Base-by-base conservation (phyloP, 2,888 invertebrate species). In the Coenonympha arcania region DNA sequence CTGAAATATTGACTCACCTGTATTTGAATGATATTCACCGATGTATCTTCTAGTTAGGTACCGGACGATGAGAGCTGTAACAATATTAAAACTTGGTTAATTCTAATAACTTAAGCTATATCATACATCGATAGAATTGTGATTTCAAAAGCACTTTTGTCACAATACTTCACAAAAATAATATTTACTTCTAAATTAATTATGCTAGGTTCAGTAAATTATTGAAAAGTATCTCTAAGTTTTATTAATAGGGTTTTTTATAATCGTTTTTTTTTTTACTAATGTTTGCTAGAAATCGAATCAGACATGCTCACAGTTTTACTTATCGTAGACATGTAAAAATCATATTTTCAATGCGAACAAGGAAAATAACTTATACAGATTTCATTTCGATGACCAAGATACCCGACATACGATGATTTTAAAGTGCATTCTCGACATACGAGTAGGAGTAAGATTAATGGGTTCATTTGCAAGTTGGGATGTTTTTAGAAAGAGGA, bases 21-120 rank as follows among this genome's bases (percentile, higher is more conserved):
- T 92, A 68, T 92, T 92, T 64, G 93, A 93, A 67, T 92, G 90
- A 76, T 93, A 93, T 88, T 93, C 93, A 54, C 93, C 93, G 55
- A 93, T 93, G 76, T 90, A 93, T 65, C 93, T 85, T 68, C 91
- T 89, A 3, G 93, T 93, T 58, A 93, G 78, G 73, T 93, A 93
- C 58, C 93, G 88, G 2, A 93, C 93, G 50, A 93, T 93, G 46
- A 93, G 82, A 60, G 93, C 93, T 93, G 82, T 61, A 82, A 80
- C 76, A 79, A 79, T 63, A 61, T 45, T 54, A 55, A 48, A 44
- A 24, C 34, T 33, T 53, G 36, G 49, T 56, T 47, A 3, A 26
- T 50, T 48, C 46, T 28, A 46, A 41, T 8, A 9, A n/a, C n/a
- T 37, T 13, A 9, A 30, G 37, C 4, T 9, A n/a, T n/a, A n/a